Evolutionary conservation across 2,888 invertebrate species (phyloP).

Genomic region (Cheilosia vulpina): DNA sequence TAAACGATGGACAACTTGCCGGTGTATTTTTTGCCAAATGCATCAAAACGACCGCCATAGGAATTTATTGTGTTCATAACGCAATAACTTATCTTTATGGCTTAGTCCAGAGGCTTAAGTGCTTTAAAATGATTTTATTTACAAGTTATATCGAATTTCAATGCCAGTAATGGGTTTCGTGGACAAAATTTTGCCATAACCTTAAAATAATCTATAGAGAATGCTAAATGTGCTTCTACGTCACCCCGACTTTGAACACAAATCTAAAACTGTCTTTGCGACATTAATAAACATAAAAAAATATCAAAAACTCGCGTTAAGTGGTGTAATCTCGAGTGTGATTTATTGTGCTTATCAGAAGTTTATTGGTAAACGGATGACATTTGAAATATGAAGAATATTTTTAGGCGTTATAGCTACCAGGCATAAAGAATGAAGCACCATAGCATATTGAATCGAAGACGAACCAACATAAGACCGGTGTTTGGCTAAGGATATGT

Average conservation of each 20-base stretch:
- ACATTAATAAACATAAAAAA: no score
- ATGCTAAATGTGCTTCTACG: no score
- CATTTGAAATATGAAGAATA: conserved; percentile 14
- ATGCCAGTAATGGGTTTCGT: not conserved
- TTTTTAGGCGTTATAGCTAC: conserved; percentile 7
- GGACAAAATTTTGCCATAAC: not conserved
- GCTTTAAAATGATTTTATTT: not conserved
- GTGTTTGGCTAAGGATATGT: no score
- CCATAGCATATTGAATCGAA: not conserved
- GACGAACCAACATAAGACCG: not conserved
- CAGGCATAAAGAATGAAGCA: not conserved
- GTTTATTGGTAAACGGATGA: not conserved
- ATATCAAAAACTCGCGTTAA: no score
- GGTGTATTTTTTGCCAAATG: not conserved
- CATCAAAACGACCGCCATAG: not conserved
- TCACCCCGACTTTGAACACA: no score
- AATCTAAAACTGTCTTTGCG: no score
- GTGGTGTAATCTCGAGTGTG: no score
- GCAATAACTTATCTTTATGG: conserved; percentile 12
- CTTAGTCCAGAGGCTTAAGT: conserved; percentile 10
- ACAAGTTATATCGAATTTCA: not conserved
- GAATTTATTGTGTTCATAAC: not conserved
- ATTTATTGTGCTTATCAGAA: not conserved
- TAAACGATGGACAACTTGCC: not conserved
- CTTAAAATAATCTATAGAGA: not conserved